Evolutionary conservation across 2,797 vertebrate species (phyloP).

Genomic region (Leptodactylus fallax): DNA sequence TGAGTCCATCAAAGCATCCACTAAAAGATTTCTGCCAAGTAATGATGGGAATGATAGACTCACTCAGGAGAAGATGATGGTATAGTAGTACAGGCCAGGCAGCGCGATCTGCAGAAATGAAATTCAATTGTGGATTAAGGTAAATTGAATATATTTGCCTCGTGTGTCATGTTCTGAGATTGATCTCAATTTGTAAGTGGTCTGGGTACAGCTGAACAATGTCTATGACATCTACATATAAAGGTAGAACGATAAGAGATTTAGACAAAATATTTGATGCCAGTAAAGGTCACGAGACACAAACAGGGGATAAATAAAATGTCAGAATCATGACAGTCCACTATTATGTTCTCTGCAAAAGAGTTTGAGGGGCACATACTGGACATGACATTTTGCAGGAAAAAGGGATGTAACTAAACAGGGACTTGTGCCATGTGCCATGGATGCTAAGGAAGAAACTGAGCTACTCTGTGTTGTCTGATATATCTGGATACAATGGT

Average conservation of each 20-base stretch:
- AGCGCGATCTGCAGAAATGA: neutral
- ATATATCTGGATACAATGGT: neutral
- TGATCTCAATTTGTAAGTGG: constrained; percentile 24
- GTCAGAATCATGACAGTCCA: no score
- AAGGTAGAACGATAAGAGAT: neutral
- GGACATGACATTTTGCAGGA: no score
- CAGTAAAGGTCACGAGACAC: neutral
- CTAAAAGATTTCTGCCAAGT: neutral
- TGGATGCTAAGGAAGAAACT: neutral
- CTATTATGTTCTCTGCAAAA: no score
- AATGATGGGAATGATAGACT: neutral
- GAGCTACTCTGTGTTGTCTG: no score
- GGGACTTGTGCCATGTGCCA: no score
- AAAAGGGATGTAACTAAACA: no score
- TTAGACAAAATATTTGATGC: neutral
- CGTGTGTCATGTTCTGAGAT: constrained; percentile 14
- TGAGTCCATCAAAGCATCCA: neutral
- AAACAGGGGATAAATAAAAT: no score
- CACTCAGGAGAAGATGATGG: neutral
- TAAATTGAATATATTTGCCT: constrained; percentile 36
- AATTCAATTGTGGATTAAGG: constrained; percentile 37
- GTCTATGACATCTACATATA: neutral
- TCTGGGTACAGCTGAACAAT: neutral
- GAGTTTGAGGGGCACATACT: no score
- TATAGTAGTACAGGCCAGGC: neutral